Base-by-base conservation (phyloP, 2,888 invertebrate genomes). In the Pherbina coryleti region DNA sequence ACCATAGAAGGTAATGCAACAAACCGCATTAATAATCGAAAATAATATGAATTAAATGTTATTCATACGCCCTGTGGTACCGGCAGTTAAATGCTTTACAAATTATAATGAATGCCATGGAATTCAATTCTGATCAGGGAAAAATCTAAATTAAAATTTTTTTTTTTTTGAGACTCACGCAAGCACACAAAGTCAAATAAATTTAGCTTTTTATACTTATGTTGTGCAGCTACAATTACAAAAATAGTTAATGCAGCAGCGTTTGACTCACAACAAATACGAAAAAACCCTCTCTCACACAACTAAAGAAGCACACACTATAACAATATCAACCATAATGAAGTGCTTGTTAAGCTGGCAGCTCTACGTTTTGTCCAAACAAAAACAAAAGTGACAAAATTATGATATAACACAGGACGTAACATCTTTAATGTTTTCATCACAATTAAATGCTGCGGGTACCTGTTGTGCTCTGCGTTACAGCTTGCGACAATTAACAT, bases 1-100 rank as follows among this genome's bases (percentile, higher is more conserved):
- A 37, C 37, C 37, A 37, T 5, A 37, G 44, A 44, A 44, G 44
- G 44, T 44, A 44, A 44, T 44, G 11, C 31, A 64, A 34, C 31
- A 34, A 64, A 64, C 28, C 31, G 64, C 34, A n/a, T 17, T 25
- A n/a, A 28, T 64, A 64, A 64, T 31, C 64, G 64, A 64, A 34
- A n/a, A 34, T 64, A 11, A 64, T 64, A 19, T n/a, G 64, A 64
- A 64, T 31, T 31, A 64, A 64, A 64, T 64, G 25, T 31, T n/a
- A n/a, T 28, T 28, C 62, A 25, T 17, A 19, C 34, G 64, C 11
- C 44, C n/a, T 64, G 34, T 14, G 14, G 37, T 28, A 19, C n/a
- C n/a, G n/a, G 5, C 28, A 64, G 31, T 34, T 34, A 31, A 31
- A 31, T 31, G 64, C 64, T 28, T 37, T 37, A 37, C 28, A 64